Evolutionary conservation across 1,140 invertebrate genomes (phyloP).

Genomic region (Odontomachus brunneus): DNA sequence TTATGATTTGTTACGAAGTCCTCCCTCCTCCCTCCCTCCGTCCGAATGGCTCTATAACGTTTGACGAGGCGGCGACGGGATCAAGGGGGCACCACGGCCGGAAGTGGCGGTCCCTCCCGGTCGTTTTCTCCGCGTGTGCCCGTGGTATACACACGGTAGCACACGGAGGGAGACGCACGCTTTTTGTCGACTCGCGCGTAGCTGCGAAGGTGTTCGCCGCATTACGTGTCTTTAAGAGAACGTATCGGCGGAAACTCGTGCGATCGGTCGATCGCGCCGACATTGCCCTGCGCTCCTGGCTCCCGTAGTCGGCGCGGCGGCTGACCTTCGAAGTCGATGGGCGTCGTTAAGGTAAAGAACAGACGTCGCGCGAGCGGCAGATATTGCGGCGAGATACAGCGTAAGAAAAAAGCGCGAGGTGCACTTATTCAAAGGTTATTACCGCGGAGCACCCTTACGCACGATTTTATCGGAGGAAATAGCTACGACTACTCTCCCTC

Average conservation of each 20-base stretch:
- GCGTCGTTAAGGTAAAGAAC: conserved; percentile 30
- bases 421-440: neutral
- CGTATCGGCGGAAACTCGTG: conserved; percentile 14
- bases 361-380: conserved; percentile 1
- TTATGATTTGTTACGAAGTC: conserved; percentile 53
- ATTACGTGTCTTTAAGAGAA: conserved; percentile 10
- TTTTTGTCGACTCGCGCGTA: conserved; percentile 14
- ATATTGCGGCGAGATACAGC: neutral
- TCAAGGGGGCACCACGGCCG: neutral
- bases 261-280: conserved; percentile 7
- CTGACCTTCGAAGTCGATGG: conserved; percentile 26
- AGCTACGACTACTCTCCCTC: too few relatives aligned
- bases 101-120: neutral
- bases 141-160: neutral
- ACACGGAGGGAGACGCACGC: neutral
- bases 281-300: neutral
- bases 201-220: conserved; percentile 13
- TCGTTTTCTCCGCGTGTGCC: neutral
- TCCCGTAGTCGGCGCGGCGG: too few relatives aligned
- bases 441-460: neutral
- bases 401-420: neutral
- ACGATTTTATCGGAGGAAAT: neutral
- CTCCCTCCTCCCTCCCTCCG: too few relatives aligned
- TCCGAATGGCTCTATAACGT: conserved; percentile 44
- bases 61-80: neutral